Conservation (phyloP, 2,113 vertebrate species). For the Leiothrix lutea region DNA sequence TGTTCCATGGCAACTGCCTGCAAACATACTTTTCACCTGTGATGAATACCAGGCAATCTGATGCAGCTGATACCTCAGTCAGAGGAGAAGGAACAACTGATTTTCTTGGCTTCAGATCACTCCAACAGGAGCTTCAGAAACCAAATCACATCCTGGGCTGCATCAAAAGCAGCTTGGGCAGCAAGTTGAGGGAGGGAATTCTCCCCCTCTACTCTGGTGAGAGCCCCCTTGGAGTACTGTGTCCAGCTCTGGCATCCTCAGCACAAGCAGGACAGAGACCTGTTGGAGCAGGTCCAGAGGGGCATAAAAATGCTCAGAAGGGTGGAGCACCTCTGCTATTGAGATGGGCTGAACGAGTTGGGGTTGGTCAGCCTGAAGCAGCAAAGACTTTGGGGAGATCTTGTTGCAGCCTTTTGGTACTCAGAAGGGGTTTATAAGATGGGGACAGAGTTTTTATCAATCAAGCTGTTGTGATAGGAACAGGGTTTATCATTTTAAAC, state of each 20-base stretch:
- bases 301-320: neutral
- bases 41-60: neutral
- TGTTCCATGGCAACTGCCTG: constrained; percentile 28
- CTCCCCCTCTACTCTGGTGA: neutral
- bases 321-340: neutral
- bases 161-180: neutral
- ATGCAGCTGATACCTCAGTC: neutral
- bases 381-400: neutral
- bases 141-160: neutral
- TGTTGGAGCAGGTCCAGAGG: neutral
- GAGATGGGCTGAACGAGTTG: neutral
- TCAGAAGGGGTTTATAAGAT: neutral
- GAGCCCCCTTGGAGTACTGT: neutral
- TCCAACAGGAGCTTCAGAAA: neutral
- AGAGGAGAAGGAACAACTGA: neutral
- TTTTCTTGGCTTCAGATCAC: neutral
- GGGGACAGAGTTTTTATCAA: neutral
- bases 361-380: neutral
- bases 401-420: neutral
- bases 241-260: neutral
- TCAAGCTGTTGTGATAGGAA: neutral
- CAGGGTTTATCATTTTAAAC: neutral
- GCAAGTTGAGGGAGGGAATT: neutral
- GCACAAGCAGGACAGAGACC: neutral
- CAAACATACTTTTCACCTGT: neutral